Evolutionary conservation across 2,888 invertebrate genomes (phyloP).

Genomic region (Ptychoptera contaminata): DNA sequence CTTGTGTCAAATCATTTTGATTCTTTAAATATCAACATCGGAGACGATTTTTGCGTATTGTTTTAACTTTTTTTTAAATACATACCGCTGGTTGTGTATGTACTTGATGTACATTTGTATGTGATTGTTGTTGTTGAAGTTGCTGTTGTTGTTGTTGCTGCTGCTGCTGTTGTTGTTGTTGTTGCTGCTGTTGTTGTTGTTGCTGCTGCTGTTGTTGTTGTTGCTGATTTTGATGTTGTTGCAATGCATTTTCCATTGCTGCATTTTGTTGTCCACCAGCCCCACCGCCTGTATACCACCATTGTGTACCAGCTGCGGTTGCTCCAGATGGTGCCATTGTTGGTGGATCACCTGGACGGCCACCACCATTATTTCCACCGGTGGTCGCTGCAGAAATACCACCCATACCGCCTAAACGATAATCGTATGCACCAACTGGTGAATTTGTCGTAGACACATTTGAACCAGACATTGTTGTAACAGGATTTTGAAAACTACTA

Average conservation of each 20-base stretch:
- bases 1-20: too few relatives aligned
- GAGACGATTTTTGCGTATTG: too few relatives aligned
- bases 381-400: conserved; percentile 27
- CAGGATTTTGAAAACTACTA: conserved; percentile 60
- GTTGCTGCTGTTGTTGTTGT: conserved; percentile 26
- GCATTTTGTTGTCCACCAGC: conserved; percentile 32
- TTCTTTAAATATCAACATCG: too few relatives aligned
- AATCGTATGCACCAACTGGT: conserved; percentile 55
- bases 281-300: conserved; percentile 61
- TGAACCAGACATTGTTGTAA: conserved; percentile 48
- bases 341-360: conserved; percentile 12
- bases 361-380: too few relatives aligned
- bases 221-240: conserved; percentile 35
- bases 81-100: conserved; percentile 30
- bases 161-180: conserved; percentile 31
- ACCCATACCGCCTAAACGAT: conserved; percentile 45
- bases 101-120: conserved; percentile 18
- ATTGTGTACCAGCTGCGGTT: conserved; percentile 41
- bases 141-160: conserved; percentile 36
- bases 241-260: conserved; percentile 42
- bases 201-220: conserved; percentile 36
- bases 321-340: conserved; percentile 21
- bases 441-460: conserved; percentile 43
- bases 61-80: not conserved
- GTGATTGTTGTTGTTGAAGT: conserved; percentile 28